phyloP scores from a whole-genome alignment of 2,113 vertebrate species.

The Peromyscus maniculatus region DNA sequence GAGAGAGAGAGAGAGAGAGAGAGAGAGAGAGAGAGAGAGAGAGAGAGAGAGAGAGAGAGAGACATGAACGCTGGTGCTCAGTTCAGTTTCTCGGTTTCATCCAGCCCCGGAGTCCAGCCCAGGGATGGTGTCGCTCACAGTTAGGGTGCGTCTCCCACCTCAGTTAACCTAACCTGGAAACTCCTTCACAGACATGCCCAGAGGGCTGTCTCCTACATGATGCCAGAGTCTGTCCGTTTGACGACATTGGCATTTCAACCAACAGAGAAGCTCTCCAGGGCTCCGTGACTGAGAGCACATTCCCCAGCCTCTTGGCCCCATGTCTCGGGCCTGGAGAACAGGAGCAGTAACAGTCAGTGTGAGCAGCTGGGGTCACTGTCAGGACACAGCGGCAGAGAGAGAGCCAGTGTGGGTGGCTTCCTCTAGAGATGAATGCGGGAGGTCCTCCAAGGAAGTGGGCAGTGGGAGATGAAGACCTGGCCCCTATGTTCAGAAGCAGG shows the following conservation, averaged over 20 bases:
- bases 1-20: neutral
- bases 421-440: neutral
- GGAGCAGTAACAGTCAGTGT: rapidly evolving
- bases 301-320: neutral
- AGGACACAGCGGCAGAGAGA: neutral
- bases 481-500: neutral
- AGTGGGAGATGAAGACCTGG: neutral
- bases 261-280: neutral
- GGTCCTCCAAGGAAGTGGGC: neutral
- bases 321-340: neutral
- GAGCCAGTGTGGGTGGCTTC: neutral
- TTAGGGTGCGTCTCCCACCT: neutral
- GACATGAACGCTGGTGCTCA: rapidly evolving
- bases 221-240: neutral
- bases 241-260: neutral
- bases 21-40: too few relatives aligned
- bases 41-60: neutral
- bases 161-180: neutral
- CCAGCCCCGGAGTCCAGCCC: neutral
- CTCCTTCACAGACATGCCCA: neutral
- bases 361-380: neutral
- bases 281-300: neutral
- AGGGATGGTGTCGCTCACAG: too few relatives aligned
- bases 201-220: neutral
- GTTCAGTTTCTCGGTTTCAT: neutral